These are phyloP conservation scores for Coregonus ussuriensis DNA, from an alignment of 2,797 vertebrate genomes.

Conservation along the genomic window DNA sequence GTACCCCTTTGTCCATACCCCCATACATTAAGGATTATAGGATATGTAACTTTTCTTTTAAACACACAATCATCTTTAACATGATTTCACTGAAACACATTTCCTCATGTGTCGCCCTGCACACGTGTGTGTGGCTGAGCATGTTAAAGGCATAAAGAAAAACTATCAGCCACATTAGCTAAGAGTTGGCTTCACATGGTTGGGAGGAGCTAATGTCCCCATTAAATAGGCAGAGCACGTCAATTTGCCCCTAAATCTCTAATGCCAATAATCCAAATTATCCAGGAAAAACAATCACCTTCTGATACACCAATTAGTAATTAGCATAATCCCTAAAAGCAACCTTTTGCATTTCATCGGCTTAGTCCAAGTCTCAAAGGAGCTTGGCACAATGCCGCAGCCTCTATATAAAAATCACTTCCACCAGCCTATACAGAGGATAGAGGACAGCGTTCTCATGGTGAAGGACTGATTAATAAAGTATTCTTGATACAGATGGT, in stretches of 20 bases:
- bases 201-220: constrained; percentile 42
- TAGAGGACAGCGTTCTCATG: constrained; percentile 2
- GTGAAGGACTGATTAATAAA: constrained; percentile 33
- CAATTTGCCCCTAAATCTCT: constrained; percentile 54
- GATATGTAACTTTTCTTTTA: background rate
- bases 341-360: constrained; percentile 58
- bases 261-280: constrained; percentile 66
- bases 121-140: constrained; percentile 11
- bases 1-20: background rate
- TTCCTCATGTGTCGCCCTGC: background rate
- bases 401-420: constrained; percentile 54
- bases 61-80: background rate
- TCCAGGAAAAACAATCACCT: constrained; percentile 67
- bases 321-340: constrained; percentile 75
- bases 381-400: constrained; percentile 56
- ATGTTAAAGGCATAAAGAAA: background rate
- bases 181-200: constrained; percentile 25
- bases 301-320: constrained; percentile 68
- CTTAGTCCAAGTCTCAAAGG: constrained; percentile 62
- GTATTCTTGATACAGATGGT: constrained; percentile 32
- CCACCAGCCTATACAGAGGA: constrained; percentile 19
- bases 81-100: background rate
- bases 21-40: too few relatives aligned
- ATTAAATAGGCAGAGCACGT: constrained; percentile 52
- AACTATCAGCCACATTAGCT: constrained; percentile 26